phyloP scores from a whole-genome alignment of 2,888 invertebrate species.

The Rambutsinella grinnellia region DNA sequence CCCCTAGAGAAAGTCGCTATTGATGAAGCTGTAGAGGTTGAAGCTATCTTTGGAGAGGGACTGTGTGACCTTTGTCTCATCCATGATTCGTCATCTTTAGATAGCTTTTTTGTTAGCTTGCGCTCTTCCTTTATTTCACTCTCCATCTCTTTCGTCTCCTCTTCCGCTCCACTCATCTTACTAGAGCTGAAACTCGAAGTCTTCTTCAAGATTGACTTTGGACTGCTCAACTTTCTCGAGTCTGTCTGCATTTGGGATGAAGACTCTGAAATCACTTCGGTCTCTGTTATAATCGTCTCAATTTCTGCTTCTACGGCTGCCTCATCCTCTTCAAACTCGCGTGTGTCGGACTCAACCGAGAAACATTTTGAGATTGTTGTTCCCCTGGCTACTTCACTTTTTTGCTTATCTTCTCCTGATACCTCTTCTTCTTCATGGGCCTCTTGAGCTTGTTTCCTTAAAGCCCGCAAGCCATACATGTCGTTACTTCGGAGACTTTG shows the following conservation, averaged over 20 bases:
- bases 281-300: slow-evolving; percentile 1
- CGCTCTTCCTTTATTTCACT: slow-evolving; percentile 5
- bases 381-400: background rate
- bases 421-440: background rate
- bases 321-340: too few species aligned
- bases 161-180: slow-evolving; percentile 2
- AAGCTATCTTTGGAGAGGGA: slow-evolving; percentile 34
- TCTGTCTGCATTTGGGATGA: too few species aligned
- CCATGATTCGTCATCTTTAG: slow-evolving; percentile 53
- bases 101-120: slow-evolving; percentile 5
- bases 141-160: slow-evolving; percentile 18
- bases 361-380: background rate
- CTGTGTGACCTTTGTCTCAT: slow-evolving; percentile 41
- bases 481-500: slow-evolving; percentile 57
- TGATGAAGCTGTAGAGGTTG: slow-evolving; percentile 16
- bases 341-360: slow-evolving; percentile 35
- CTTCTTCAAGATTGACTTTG: slow-evolving; percentile 65
- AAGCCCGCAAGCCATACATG: slow-evolving; percentile 61
- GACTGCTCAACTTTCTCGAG: slow-evolving; percentile 43
- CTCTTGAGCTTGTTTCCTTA: slow-evolving; percentile 52
- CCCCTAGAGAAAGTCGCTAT: slow-evolving; percentile 59
- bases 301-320: background rate
- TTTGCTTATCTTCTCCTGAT: background rate
- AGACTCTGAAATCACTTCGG: too few species aligned
- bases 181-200: slow-evolving; percentile 57